Evolutionary conservation across 92 coral and sea anemone species (phyloP).

Genomic region (Palythoa grandiflora): DNA sequence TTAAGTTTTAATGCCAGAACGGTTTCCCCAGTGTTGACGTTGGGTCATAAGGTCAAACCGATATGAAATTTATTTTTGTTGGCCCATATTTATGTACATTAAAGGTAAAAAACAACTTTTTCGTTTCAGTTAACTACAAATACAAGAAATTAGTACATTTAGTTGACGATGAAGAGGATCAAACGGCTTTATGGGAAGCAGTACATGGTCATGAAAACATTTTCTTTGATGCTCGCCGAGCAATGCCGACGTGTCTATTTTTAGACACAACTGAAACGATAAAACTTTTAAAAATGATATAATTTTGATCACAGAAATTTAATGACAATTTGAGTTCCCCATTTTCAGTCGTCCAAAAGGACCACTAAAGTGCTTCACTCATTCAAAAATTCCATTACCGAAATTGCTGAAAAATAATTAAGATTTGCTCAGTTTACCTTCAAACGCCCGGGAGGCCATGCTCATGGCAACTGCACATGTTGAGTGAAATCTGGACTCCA

Average conservation of each 20-base stretch:
- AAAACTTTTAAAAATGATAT: too few species aligned
- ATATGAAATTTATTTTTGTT: not conserved
- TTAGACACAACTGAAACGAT: too few species aligned
- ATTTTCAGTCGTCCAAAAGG: not conserved
- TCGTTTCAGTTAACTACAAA: not conserved
- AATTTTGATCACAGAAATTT: not conserved
- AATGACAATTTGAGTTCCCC: not conserved
- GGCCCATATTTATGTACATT: not conserved
- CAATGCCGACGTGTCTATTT: not conserved
- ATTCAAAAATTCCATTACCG: not conserved
- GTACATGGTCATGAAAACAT: not conserved
- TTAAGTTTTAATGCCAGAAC: not conserved
- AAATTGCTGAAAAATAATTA: not conserved
- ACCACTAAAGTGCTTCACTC: not conserved
- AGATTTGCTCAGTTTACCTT: not conserved
- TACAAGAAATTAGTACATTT: not conserved
- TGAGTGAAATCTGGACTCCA: not conserved
- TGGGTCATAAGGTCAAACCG: slow-evolving; percentile 6
- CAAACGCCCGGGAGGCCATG: not conserved
- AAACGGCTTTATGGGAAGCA: not conserved
- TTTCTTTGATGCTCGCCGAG: slow-evolving; percentile 2
- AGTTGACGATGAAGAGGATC: not conserved
- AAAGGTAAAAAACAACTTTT: not conserved
- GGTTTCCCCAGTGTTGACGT: not conserved
- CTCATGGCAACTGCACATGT: not conserved